Conservation (phyloP, 2,797 vertebrate species). For the Falco naumanni region DNA sequence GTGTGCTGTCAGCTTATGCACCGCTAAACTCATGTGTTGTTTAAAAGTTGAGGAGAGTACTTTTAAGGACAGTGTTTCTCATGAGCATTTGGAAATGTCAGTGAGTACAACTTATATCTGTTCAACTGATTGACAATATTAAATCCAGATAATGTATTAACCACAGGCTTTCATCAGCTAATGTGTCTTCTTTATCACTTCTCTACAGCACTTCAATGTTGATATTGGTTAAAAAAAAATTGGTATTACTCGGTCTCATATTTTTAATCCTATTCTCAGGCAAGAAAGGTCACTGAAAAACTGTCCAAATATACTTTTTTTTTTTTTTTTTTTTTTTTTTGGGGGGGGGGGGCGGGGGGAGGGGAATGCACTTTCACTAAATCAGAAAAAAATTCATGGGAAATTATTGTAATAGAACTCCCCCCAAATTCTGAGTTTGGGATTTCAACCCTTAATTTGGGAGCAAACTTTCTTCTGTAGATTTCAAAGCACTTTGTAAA, state of each 20-base stretch:
- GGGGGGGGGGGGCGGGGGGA: too few relatives aligned
- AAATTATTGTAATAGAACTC: background rate
- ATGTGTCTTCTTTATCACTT: background rate
- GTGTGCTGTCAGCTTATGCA: background rate
- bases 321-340: too few relatives aligned
- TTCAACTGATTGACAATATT: background rate
- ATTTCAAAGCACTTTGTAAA: background rate
- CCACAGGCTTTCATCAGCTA: background rate
- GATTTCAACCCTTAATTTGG: background rate
- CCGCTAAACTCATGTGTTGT: background rate
- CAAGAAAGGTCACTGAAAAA: background rate
- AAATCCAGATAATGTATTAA: background rate
- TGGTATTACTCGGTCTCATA: background rate
- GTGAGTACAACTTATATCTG: background rate
- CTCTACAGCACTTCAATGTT: background rate
- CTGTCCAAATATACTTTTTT: background rate
- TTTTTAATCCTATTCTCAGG: background rate
- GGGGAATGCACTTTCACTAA: rapidly evolving
- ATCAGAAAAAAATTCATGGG: background rate
- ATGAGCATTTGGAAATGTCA: background rate
- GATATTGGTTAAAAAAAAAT: background rate
- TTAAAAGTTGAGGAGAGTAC: background rate
- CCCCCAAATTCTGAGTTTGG: background rate
- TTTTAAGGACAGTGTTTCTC: background rate
- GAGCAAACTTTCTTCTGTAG: background rate